Evolutionary conservation across 2,113 vertebrate genomes (phyloP), one percentile per base, ranked within the genome.

Genomic region (Calidris pygmaea): DNA sequence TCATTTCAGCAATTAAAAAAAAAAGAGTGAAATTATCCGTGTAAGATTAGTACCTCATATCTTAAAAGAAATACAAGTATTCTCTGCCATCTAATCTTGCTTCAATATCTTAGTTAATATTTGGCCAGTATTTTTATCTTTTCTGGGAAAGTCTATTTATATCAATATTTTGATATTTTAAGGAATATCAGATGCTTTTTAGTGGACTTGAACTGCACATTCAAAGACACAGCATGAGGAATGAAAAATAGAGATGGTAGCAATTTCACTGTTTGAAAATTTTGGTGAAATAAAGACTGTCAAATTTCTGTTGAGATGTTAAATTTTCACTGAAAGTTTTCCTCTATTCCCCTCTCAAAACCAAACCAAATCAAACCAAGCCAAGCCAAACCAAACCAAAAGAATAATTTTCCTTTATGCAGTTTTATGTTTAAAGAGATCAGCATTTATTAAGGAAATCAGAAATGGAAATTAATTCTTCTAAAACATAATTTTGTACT

Each of bases 1-100:
- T 89, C 35, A 77, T 18, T 93, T 77, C 16, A 81, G 19, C 58
- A 78, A 81, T 85, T 92, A 95, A 96, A 45, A 66, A 37, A 91
- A 47, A 88, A 45, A 71, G 55, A 32, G 7, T 94, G 60, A 92
- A 93, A 94, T 92, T 70, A 92, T 60, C 45, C 3, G 0, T 68
- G 9, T 71, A 71, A 94, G 63, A 93, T 85, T 76, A 91, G 12
- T 87, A 78, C 34, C 6, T 83, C 20, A 8, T 62, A 60, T 62
- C 6, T 84, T 73, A 72, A 81, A 35, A 78, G 32, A 70, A 84
- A 55, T 32, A 71, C 3, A 94, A 75, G 56, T 74, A 78, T 93
- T 63, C 37, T 62, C 50, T 74, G 23, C 56, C 90, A 39, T 92
- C 43, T 92, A 68, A 94, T 84, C 63, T 93, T 84, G 56, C 37